Percentiles rank a stretch among this genome's conserved stretches.
Evolutionary conservation across 2,888 invertebrate genomes (phyloP).

Genomic region (Aphelenchoides bicaudatus): DNA sequence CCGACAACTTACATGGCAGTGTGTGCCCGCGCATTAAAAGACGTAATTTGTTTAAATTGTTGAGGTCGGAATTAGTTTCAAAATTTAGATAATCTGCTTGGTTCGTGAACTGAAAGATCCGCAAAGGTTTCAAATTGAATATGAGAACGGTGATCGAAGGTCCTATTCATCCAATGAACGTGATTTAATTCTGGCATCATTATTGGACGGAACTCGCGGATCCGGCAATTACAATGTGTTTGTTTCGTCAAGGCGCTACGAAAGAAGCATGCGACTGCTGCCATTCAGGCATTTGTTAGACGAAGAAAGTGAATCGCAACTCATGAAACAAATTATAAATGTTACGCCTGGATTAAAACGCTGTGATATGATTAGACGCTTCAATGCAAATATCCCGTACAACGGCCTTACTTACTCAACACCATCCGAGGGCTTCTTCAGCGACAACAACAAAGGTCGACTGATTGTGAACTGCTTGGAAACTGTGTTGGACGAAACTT

Average conservation of each 20-base stretch:
- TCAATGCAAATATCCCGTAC: conserved; percentile 95
- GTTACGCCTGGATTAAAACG: conserved; percentile 67
- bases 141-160: conserved; percentile 81
- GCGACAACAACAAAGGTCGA: conserved; percentile 84
- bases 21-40: conserved; percentile 70
- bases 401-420: conserved; percentile 92
- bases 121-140: conserved; percentile 88
- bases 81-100: conserved; percentile 78
- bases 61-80: conserved; percentile 20
- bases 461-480: conserved; percentile 84
- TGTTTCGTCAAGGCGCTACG: conserved; percentile 67
- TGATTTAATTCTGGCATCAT: conserved; percentile 87
- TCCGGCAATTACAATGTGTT: conserved; percentile 82
- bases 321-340: conserved; percentile 71
- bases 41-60: conserved; percentile 61
- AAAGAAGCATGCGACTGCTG: conserved; percentile 80
- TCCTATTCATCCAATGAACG: conserved; percentile 86
- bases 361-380: conserved; percentile 81
- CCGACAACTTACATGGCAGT: conserved; percentile 91
- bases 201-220: conserved; percentile 91
- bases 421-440: conserved; percentile 83
- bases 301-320: conserved; percentile 88
- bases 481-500: conserved; percentile 72
- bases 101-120: conserved; percentile 84
- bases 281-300: conserved; percentile 80